Evolutionary conservation across 1,140 invertebrate species (phyloP), one percentile per base, ranked within the genome.

Genomic region (Neocloeon triangulifer): DNA sequence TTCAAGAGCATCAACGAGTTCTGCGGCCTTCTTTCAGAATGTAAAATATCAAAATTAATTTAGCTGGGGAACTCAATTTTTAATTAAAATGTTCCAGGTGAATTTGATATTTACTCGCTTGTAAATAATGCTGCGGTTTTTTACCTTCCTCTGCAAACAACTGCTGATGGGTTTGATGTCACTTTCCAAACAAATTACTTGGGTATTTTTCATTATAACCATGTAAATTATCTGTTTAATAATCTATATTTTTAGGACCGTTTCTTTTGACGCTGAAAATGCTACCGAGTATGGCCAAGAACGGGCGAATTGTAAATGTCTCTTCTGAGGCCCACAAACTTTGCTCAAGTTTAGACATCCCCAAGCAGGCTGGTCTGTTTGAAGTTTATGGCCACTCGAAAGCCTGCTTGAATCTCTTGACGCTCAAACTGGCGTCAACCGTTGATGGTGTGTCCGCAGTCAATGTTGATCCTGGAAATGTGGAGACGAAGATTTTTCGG

Each of bases 111-210:
- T 16, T 51, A 52, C 37, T 51, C 45, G n/a, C 44, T 72, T 23
- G 61, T 71, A 13, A 55, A 70, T 39, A 71, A 71, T 52, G 68
- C 66, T 21, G 67, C 55, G 17, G 54, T 69, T 9, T 67, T 69
- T 48, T 59, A 56, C 37, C 43, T 58, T 36, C 52, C 58, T 14
- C 54, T 57, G 37, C 44, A 44, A 31, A 28, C 53, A 33, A 69
- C 66, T 14, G 56, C 57, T 36, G 64, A 71, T 47, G 53, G 54
- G 19, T 56, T 60, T 43, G 68, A 71, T 44, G 43, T 49, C 15
- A 67, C 61, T 20, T 65, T 68, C 39, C 67, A 69, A 47, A 58
- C 65, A 2, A 71, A 72, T 48, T 61, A 69, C 51, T 52, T 71
- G 36, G 48, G 49, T 51, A 45, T n/a, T n/a, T n/a, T n/a, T n/a